phyloP scores from a whole-genome alignment of 2,888 invertebrate species.

The Dastarcus helophoroides region DNA sequence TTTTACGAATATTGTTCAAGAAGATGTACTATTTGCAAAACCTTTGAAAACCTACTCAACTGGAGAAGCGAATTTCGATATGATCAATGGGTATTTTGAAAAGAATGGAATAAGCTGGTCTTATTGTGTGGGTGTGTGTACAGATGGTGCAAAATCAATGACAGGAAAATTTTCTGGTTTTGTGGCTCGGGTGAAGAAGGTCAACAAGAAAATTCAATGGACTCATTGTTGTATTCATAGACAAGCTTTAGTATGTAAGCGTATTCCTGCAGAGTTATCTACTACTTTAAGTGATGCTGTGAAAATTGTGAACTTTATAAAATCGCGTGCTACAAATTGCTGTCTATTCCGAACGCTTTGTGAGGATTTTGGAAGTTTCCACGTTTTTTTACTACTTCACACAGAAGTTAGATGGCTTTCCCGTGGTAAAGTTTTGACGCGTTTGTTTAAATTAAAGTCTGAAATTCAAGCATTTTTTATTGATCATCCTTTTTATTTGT shows the following conservation, averaged over 20 bases:
- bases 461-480: constrained; percentile 15
- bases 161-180: constrained; percentile 14
- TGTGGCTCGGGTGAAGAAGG: constrained; percentile 9
- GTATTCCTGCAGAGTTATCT: constrained; percentile 10
- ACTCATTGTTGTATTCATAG: constrained; percentile 14
- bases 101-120: constrained; percentile 15
- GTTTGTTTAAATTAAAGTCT: constrained; percentile 15
- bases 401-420: constrained; percentile 16
- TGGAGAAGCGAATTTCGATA: constrained; percentile 17
- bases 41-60: constrained; percentile 13
- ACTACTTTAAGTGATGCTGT: constrained; percentile 10
- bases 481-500: constrained; percentile 7
- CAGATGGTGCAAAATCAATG: constrained; percentile 18
- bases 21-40: constrained; percentile 14
- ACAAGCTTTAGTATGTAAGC: constrained; percentile 10
- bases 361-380: constrained; percentile 13
- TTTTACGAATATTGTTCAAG: no score
- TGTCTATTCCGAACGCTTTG: constrained; percentile 11
- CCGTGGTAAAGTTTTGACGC: constrained; percentile 14
- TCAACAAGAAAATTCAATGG: constrained; percentile 9
- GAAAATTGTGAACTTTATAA: constrained; percentile 12
- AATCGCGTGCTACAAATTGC: constrained; percentile 9
- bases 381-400: constrained; percentile 13
- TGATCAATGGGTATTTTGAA: constrained; percentile 16
- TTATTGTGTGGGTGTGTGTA: constrained; percentile 18